phyloP scores from a whole-genome alignment of 2,797 vertebrate species.

The Malurus splendens region DNA sequence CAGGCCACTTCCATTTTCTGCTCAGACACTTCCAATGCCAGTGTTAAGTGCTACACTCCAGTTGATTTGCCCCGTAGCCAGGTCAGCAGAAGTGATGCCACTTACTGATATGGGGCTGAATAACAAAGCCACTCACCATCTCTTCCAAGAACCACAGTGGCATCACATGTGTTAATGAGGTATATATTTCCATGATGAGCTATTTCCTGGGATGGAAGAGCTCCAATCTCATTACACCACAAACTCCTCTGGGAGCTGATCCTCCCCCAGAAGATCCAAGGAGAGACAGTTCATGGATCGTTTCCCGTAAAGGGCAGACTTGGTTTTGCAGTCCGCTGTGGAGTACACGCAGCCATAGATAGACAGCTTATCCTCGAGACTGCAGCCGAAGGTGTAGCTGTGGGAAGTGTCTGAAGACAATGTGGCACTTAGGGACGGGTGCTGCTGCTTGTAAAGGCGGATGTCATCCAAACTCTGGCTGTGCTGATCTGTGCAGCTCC shows the following conservation, averaged over 20 bases:
- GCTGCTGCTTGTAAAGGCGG: constrained; percentile 63
- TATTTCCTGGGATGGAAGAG: background rate
- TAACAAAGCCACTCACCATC: background rate
- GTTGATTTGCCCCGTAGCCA: background rate
- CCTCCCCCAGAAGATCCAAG: constrained; percentile 78
- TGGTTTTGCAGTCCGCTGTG: constrained; percentile 70
- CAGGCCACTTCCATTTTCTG: background rate
- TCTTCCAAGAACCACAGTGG: constrained; percentile 24
- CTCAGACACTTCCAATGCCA: background rate
- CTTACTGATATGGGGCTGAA: background rate
- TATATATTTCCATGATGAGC: constrained; percentile 42
- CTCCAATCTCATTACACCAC: constrained; percentile 48
- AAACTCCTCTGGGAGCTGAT: constrained; percentile 73
- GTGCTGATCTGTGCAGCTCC: constrained; percentile 66
- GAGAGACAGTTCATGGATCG: constrained; percentile 80
- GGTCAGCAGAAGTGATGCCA: background rate
- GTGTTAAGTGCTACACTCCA: constrained; percentile 6
- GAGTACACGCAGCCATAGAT: constrained; percentile 64
- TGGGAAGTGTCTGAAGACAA: constrained; percentile 75
- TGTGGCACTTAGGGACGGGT: constrained; percentile 49
- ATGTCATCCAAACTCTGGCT: constrained; percentile 80
- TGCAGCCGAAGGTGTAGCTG: constrained; percentile 78
- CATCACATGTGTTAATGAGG: constrained; percentile 37
- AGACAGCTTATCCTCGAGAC: constrained; percentile 65
- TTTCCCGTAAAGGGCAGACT: constrained; percentile 77